These are phyloP conservation scores for Tonatia bakeri DNA, from an alignment of 2,113 vertebrate genomes.

Conservation along the genomic window DNA sequence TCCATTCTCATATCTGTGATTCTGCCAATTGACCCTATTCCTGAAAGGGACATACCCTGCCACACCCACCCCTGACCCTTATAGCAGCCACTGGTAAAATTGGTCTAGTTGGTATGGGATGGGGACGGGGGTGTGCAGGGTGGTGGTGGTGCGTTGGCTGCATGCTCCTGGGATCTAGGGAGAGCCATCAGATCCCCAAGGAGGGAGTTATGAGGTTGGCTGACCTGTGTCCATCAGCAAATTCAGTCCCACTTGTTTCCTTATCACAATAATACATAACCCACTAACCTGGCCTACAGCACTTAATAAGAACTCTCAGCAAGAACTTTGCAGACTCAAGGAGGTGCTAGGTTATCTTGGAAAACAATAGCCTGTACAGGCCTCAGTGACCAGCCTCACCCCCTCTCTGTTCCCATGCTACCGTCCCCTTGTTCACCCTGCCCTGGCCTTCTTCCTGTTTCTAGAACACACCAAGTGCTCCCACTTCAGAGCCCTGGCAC, in stretches of 20 bases:
- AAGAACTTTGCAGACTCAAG: neutral
- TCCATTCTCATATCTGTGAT: neutral
- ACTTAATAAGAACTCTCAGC: neutral
- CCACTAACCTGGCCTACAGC: neutral
- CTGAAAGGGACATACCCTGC: neutral
- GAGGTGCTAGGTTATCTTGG: too few relatives aligned
- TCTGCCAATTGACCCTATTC: neutral
- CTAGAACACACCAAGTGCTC: neutral
- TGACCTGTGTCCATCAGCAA: neutral
- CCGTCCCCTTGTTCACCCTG: neutral
- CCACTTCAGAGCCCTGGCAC: neutral
- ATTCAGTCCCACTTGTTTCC: neutral
- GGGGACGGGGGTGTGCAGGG: too few relatives aligned
- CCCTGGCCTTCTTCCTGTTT: neutral
- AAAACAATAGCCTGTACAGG: neutral
- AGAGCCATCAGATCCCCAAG: neutral
- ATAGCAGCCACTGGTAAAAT: neutral
- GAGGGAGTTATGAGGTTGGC: neutral
- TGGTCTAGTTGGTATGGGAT: neutral
- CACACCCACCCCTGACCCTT: neutral
- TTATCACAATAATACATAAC: neutral
- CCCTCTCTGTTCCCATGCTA: neutral
- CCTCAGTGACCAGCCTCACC: neutral
- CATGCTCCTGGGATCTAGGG: neutral
- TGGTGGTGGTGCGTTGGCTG: rapidly evolving